phyloP scores from a whole-genome alignment of 2,113 vertebrate species.

The Pogona vitticeps region DNA sequence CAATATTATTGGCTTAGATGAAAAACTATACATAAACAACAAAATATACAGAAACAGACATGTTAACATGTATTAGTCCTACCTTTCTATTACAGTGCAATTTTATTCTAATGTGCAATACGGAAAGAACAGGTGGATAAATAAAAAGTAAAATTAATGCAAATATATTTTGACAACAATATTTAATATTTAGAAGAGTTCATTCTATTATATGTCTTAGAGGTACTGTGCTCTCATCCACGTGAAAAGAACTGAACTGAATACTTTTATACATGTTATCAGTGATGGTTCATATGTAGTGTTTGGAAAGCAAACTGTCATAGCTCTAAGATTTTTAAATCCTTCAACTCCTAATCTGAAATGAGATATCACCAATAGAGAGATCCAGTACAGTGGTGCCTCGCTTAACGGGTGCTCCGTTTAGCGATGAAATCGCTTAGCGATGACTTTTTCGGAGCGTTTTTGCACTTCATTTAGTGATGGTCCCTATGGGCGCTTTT shows the following conservation, averaged over 20 bases:
- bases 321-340: not conserved
- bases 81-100: not conserved
- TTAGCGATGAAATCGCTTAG: too few relatives aligned
- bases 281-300: not conserved
- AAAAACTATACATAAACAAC: not conserved
- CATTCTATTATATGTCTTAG: not conserved
- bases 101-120: not conserved
- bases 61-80: not conserved
- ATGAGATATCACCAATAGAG: not conserved
- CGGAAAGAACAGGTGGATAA: not conserved
- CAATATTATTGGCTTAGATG: not conserved
- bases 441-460: too few relatives aligned
- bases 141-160: not conserved
- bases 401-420: too few relatives aligned
- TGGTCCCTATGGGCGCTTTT: too few relatives aligned
- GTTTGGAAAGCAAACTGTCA: not conserved
- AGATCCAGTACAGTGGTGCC: not conserved
- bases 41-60: not conserved
- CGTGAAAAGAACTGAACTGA: not conserved
- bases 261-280: not conserved
- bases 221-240: not conserved
- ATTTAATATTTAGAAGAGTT: not conserved
- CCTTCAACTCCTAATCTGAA: not conserved
- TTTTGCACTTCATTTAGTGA: too few relatives aligned
- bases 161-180: not conserved